Conservation (phyloP, 2,888 invertebrate genomes). For the Cryptops parisi region DNA sequence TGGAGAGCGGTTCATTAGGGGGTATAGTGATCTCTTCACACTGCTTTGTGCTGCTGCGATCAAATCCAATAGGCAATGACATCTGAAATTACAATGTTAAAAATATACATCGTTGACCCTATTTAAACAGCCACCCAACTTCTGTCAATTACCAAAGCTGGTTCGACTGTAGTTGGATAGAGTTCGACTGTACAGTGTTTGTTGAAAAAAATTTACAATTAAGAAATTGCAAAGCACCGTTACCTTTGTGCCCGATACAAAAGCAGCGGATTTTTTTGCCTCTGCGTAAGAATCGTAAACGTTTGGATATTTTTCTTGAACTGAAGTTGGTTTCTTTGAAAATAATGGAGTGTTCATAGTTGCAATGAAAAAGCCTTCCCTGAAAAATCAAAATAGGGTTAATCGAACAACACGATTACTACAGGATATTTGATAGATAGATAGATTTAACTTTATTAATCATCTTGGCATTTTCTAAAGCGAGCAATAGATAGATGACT, state of each 20-base stretch:
- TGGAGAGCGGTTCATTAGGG: slow-evolving; percentile 44
- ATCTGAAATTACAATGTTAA: slow-evolving; percentile 33
- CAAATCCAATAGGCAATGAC: slow-evolving; percentile 61
- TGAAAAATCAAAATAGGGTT: slow-evolving; percentile 19
- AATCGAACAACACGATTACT: slow-evolving; percentile 14
- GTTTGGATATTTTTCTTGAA: slow-evolving; percentile 55
- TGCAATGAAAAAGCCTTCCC: slow-evolving; percentile 30
- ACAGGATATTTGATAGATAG: neutral
- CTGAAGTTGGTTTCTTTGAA: no score
- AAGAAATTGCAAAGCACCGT: neutral
- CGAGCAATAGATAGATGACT: no score
- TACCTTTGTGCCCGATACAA: slow-evolving; percentile 56
- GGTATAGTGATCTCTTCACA: slow-evolving; percentile 81
- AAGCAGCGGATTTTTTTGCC: slow-evolving; percentile 53
- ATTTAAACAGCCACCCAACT: no score
- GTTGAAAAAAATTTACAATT: no score
- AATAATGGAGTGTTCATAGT: slow-evolving; percentile 23
- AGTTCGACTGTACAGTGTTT: no score
- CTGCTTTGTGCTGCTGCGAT: slow-evolving; percentile 51
- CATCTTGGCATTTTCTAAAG: no score
- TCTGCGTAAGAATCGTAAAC: slow-evolving; percentile 69
- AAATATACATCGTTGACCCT: no score
- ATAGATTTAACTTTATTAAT: no score
- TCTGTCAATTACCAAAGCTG: no score
- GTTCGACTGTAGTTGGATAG: no score